Evolutionary conservation across 2,797 vertebrate species (phyloP).

Genomic region (Cynodonichthys magdalenae): DNA sequence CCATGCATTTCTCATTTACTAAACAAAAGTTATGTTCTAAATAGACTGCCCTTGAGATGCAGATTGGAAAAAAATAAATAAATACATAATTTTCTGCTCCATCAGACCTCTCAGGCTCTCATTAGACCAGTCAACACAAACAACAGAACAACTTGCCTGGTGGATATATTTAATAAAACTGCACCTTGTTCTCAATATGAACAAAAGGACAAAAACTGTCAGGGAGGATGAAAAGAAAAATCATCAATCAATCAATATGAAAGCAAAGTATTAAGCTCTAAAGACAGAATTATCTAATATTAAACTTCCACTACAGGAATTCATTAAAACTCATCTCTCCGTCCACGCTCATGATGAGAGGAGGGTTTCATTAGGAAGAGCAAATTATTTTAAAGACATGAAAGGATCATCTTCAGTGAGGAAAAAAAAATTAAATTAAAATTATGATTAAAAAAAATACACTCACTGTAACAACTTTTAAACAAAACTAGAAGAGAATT

Average conservation of each 20-base stretch:
- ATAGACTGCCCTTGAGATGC: background rate
- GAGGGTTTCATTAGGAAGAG: too few relatives aligned
- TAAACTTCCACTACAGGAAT: too few relatives aligned
- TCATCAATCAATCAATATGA: background rate
- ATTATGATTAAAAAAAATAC: background rate
- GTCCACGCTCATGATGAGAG: too few relatives aligned
- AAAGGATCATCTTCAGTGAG: background rate
- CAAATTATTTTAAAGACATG: background rate
- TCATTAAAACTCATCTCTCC: background rate
- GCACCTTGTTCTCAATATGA: conserved; percentile 17
- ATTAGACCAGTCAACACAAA: conserved; percentile 9
- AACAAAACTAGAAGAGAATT: background rate
- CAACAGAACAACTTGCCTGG: conserved; percentile 6
- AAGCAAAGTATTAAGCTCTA: background rate
- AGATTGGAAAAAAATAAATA: conserved; percentile 9
- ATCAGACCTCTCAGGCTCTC: conserved; percentile 9
- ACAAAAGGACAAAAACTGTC: conserved; percentile 14
- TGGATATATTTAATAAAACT: conserved; percentile 30
- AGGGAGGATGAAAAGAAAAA: background rate
- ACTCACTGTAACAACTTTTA: background rate
- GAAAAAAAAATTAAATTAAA: background rate
- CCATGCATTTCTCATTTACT: conserved; percentile 23
- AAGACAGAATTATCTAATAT: background rate
- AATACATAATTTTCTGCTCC: conserved; percentile 19
- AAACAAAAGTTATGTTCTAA: conserved; percentile 13